phyloP scores from a whole-genome alignment of 1,140 invertebrate genomes.

The Zaprionus africanus region DNA sequence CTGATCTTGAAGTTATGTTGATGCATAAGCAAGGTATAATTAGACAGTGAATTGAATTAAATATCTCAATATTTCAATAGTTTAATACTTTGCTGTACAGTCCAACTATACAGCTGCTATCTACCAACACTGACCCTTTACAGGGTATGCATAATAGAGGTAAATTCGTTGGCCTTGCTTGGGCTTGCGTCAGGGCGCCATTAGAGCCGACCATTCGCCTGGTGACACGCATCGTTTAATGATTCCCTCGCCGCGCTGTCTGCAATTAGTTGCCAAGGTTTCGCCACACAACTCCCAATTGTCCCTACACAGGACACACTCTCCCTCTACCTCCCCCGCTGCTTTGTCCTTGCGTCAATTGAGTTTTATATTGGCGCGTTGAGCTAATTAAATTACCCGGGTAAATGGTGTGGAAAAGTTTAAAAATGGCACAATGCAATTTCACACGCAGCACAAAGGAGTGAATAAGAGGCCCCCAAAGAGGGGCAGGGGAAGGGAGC shows the following conservation, averaged over 20 bases:
- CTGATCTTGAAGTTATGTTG: background rate
- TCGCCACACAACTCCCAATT: conserved; percentile 6
- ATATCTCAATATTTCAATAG: too few relatives aligned
- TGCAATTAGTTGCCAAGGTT: conserved; percentile 71
- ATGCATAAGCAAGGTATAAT: background rate
- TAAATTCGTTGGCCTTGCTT: conserved; percentile 47
- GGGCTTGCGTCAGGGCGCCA: conserved; percentile 35
- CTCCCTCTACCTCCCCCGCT: background rate
- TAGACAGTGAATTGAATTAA: too few relatives aligned
- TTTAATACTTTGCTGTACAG: too few relatives aligned
- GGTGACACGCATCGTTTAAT: conserved; percentile 57
- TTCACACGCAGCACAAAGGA: background rate
- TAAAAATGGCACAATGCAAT: conserved; percentile 47
- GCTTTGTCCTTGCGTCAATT: conserved; percentile 64
- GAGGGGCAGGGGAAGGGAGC: background rate
- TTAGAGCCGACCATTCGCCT: conserved; percentile 13
- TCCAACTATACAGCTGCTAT: background rate
- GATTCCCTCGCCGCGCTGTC: conserved; percentile 43
- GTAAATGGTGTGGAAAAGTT: conserved; percentile 48
- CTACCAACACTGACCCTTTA: background rate
- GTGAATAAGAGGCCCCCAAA: background rate
- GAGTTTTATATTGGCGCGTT: conserved; percentile 51
- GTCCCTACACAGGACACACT: conserved; percentile 4
- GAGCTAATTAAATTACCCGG: conserved; percentile 72
- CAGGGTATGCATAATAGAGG: conserved; percentile 33